Conservation (phyloP, 2,113 vertebrate species). For the Trematomus loennbergii region DNA sequence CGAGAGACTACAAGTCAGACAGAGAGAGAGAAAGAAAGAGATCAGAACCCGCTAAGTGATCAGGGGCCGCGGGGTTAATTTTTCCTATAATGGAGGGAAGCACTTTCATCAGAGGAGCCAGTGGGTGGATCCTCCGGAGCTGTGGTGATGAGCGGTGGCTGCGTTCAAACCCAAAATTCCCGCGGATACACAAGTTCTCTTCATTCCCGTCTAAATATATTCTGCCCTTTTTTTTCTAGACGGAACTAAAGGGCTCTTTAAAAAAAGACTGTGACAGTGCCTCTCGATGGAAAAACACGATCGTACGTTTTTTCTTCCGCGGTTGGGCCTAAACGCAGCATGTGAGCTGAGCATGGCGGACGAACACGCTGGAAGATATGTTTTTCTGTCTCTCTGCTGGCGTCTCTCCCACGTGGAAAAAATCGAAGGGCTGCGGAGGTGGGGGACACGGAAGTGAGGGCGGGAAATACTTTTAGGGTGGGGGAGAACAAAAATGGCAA, state of each 20-base stretch:
- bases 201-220: background rate
- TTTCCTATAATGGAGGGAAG: slow-evolving; percentile 83
- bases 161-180: slow-evolving; percentile 26
- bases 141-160: slow-evolving; percentile 45
- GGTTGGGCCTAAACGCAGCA: slow-evolving; percentile 12
- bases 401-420: background rate
- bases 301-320: background rate
- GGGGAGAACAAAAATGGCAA: slow-evolving; percentile 1
- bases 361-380: slow-evolving; percentile 18
- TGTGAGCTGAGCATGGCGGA: slow-evolving; percentile 16
- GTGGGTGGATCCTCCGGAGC: slow-evolving; percentile 75
- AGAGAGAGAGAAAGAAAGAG: slow-evolving; percentile 40
- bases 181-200: background rate
- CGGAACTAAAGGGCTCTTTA: background rate
- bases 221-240: background rate
- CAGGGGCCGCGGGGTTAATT: slow-evolving; percentile 37
- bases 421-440: background rate
- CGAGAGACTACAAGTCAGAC: slow-evolving; percentile 20
- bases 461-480: background rate
- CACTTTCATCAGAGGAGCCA: slow-evolving; percentile 82
- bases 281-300: background rate
- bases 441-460: background rate
- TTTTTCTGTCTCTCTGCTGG: slow-evolving; percentile 37
- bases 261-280: no score
- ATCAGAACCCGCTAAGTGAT: slow-evolving; percentile 23